Conservation (phyloP, 64 coral and sea anemone genomes). For the Montipora cactus region DNA sequence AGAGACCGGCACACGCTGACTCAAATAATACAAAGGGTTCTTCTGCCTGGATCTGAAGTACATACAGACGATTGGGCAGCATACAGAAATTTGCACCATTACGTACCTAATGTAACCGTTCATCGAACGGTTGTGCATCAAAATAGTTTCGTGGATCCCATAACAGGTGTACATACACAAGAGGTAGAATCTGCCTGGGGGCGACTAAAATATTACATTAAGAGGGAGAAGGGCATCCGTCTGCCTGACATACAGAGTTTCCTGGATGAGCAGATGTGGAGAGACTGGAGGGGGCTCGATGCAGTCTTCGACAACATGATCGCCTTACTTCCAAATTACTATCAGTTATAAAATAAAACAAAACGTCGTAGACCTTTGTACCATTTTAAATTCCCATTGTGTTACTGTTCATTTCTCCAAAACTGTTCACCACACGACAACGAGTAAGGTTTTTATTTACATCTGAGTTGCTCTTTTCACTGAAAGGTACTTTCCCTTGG, state of each 20-base stretch:
- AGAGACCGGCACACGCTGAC: slow-evolving; percentile 1
- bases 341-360: too few species aligned
- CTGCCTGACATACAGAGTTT: neutral
- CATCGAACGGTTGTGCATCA: slow-evolving; percentile 9
- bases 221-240: slow-evolving; percentile 28
- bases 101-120: slow-evolving; percentile 14
- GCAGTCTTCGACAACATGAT: neutral
- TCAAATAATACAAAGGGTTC: slow-evolving; percentile 6
- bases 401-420: too few species aligned
- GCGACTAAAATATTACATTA: slow-evolving; percentile 1
- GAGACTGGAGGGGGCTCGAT: slow-evolving; percentile 22
- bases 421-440: too few species aligned
- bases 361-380: too few species aligned
- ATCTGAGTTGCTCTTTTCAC: too few species aligned
- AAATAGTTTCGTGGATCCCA: slow-evolving; percentile 23
- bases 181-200: slow-evolving; percentile 34
- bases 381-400: too few species aligned
- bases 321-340: neutral
- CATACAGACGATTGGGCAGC: slow-evolving; percentile 41
- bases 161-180: slow-evolving; percentile 44
- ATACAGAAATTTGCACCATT: neutral
- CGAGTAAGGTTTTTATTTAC: too few species aligned
- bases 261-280: slow-evolving; percentile 45
- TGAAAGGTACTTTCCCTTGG: too few species aligned
- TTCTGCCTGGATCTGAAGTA: slow-evolving; percentile 26